Base-by-base conservation (phyloP, 2,113 vertebrate genomes). In the Daubentonia madagascariensis region DNA sequence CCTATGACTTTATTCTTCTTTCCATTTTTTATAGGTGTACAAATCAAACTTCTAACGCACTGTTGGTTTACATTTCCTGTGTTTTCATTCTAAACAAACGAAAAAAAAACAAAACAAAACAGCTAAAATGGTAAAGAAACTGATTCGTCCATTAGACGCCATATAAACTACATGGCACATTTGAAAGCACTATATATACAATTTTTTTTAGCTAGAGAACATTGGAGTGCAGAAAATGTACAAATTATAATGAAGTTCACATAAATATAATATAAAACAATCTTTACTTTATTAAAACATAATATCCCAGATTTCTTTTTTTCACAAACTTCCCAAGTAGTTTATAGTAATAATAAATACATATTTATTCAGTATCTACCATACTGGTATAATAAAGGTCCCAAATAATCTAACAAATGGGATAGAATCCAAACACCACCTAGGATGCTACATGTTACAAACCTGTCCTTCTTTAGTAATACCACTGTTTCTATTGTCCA, bases 1-100 rank as follows among this genome's bases (percentile, higher is more conserved):
- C 99, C 99, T 98, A 99, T 99, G 81, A 99, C 99, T 99, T 99
- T 99, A 98, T 99, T 99, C 98, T 99, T 99, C 98, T 99, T 99
- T 65, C 99, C 99, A 81, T 99, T 99, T 98, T 99, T 99, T 97
- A 99, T 99, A 85, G 99, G 99, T 0, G 99, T 99, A 97, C 99
- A 99, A 95, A 99, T 99, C 98, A 99, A 99, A 98, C 99, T 99
- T 98, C 99, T 99, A 86, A 99, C 98, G 91, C 98, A 98, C 88
- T 95, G 97, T 85, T 98, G 98, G 94, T 86, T 99, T 97, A 97
- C 91, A 88, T 98, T 98, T 93, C 99, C 99, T 95, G 98, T 98
- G 96, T 96, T 99, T 98, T 99, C 99, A 98, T 99, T 99, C 99
- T 99, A 98, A 98, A 95, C 90, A 98, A 83, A 30, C 70, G 70